Evolutionary conservation across 2,888 invertebrate genomes (phyloP).

Genomic region (Trachelus troglodyta): DNA sequence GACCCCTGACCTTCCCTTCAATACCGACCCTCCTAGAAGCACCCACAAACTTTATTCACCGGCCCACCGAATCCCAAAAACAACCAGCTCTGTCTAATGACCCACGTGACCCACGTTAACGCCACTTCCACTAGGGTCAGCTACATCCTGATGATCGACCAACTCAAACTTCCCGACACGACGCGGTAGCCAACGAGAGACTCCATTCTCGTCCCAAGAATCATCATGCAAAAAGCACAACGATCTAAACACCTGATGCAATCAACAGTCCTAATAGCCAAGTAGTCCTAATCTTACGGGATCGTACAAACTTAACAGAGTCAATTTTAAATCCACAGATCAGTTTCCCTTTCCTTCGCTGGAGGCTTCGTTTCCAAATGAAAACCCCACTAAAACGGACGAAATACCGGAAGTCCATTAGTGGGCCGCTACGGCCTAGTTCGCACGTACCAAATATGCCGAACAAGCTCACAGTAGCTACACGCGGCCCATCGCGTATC

Average conservation of each 20-base stretch:
- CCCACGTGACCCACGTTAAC: background rate
- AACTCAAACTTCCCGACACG: background rate
- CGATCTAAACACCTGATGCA: background rate
- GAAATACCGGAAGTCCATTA: constrained; percentile 62
- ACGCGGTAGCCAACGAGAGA: background rate
- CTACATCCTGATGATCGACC: background rate
- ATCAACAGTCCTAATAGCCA: too few species aligned
- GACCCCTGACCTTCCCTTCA: constrained; percentile 1
- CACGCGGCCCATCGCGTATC: background rate
- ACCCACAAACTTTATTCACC: background rate
- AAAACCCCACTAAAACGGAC: constrained; percentile 33
- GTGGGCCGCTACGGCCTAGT: constrained; percentile 28
- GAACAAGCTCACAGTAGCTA: background rate
- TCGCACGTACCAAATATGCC: background rate
- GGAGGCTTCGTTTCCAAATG: background rate
- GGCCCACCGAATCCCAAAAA: background rate
- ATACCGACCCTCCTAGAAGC: background rate
- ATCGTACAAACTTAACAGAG: too few species aligned
- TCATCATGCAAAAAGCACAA: background rate
- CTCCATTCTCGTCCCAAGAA: background rate
- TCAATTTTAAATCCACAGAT: background rate
- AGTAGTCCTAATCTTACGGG: too few species aligned
- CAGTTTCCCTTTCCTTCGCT: constrained; percentile 15
- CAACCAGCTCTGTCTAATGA: background rate
- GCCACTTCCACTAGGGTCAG: background rate